A percentile compares a stretch with the other conserved stretches of the same genome.
Evolutionary conservation across 2,888 invertebrate species (phyloP).

Genomic region (Metopia argyrocephala): DNA sequence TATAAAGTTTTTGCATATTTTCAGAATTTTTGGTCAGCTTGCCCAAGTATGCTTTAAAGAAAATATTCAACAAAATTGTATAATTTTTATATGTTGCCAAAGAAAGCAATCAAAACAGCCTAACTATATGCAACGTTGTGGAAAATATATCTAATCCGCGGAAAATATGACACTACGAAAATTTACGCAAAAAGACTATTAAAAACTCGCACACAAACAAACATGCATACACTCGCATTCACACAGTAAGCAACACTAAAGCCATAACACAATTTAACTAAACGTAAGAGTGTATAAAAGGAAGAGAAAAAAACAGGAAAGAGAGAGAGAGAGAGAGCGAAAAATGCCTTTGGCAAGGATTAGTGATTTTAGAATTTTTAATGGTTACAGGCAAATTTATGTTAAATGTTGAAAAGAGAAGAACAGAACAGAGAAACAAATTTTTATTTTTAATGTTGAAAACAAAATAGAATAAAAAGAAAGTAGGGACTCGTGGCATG

Average conservation of each 20-base stretch:
- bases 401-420: slow-evolving; percentile 4
- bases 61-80: slow-evolving; percentile 1
- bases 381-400: slow-evolving; percentile 40
- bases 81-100: slow-evolving; percentile 18
- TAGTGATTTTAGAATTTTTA: slow-evolving; percentile 57
- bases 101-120: slow-evolving; percentile 39
- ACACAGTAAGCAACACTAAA: neutral
- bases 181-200: slow-evolving; percentile 30
- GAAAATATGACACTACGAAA: slow-evolving; percentile 73
- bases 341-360: slow-evolving; percentile 61
- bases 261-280: slow-evolving; percentile 5
- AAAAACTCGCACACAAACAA: neutral
- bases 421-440: neutral
- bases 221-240: neutral
- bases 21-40: neutral
- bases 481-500: neutral
- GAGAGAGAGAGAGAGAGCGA: slow-evolving; percentile 4
- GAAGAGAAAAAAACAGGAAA: neutral
- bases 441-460: slow-evolving; percentile 23
- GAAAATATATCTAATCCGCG: slow-evolving; percentile 72
- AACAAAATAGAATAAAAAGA: neutral
- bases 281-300: neutral
- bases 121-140: slow-evolving; percentile 48
- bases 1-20: neutral
- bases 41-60: slow-evolving; percentile 18